Conservation (phyloP, 2,797 vertebrate species). For the Myioborus miniatus region DNA sequence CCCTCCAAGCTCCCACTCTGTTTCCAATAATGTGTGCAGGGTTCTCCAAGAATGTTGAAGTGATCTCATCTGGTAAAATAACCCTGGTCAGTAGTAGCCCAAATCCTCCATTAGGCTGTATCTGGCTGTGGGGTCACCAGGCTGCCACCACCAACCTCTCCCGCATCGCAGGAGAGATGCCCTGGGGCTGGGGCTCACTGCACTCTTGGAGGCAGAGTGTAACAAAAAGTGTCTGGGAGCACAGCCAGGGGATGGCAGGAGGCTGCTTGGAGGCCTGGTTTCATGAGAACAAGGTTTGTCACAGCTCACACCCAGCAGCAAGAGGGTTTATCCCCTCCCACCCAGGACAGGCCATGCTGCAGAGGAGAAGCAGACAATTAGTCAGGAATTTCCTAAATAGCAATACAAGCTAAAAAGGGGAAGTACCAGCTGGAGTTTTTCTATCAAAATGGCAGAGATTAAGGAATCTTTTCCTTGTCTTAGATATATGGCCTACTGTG, state of each 20-base stretch:
- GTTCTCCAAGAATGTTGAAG: neutral
- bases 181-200: neutral
- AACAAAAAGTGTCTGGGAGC: neutral
- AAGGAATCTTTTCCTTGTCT: neutral
- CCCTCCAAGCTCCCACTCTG: neutral
- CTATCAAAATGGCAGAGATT: neutral
- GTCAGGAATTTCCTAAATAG: neutral
- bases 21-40: neutral
- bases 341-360: rapidly evolving
- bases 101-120: neutral
- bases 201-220: rapidly evolving
- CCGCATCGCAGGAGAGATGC: neutral
- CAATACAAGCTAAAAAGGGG: neutral
- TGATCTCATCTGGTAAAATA: neutral
- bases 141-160: neutral
- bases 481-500: neutral
- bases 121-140: rapidly evolving
- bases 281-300: rapidly evolving
- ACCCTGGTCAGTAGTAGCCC: neutral
- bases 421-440: neutral
- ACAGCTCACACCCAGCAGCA: neutral
- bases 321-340: neutral
- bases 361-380: neutral
- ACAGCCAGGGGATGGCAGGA: neutral
- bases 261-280: neutral